Conservation (phyloP, 2,888 invertebrate genomes). For the Melitaea athalia region DNA sequence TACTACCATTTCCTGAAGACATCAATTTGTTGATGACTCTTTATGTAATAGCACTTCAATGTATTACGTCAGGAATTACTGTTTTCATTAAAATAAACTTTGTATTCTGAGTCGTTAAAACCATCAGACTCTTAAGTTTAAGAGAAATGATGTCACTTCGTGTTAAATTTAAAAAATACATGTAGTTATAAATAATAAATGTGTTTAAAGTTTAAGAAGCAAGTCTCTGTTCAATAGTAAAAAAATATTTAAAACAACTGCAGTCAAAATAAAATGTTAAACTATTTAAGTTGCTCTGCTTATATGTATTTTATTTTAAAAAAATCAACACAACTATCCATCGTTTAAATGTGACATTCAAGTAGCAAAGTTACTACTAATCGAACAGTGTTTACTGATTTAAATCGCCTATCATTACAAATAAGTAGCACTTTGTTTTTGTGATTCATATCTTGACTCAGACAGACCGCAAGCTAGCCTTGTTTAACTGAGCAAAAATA, state of each 20-base stretch:
- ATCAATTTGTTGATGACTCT: not conserved
- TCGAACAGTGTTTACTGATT: not conserved
- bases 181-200: no score
- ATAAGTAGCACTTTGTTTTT: slow-evolving; percentile 40
- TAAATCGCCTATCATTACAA: slow-evolving; percentile 17
- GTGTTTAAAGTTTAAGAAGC: no score
- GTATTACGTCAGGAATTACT: slow-evolving; percentile 3
- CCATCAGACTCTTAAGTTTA: not conserved
- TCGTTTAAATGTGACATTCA: not conserved
- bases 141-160: not conserved
- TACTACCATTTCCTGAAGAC: not conserved
- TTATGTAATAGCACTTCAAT: slow-evolving; percentile 1
- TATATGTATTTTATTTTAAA: not conserved
- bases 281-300: no score
- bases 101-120: not conserved
- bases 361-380: slow-evolving; percentile 2
- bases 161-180: no score
- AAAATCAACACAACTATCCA: not conserved
- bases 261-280: no score
- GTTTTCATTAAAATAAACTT: not conserved
- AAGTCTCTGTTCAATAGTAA: no score
- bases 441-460: slow-evolving; percentile 65
- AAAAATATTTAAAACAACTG: no score
- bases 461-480: slow-evolving; percentile 50
- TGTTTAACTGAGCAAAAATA: slow-evolving; percentile 29